phyloP scores from a whole-genome alignment of 2,888 invertebrate genomes.

The Pasiphila rectangulata region DNA sequence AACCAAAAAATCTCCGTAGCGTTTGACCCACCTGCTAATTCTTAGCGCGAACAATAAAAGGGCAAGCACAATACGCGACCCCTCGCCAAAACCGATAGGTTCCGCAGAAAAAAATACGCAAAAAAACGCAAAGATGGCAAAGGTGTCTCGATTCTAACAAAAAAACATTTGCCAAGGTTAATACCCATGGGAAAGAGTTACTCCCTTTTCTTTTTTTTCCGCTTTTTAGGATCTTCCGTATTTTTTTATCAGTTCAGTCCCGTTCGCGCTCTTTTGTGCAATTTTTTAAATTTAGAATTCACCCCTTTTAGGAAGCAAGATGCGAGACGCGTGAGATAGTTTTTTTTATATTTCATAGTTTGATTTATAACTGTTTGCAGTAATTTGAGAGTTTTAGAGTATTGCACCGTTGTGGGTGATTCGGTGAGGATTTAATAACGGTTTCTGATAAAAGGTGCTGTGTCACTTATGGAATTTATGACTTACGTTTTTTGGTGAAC shows the following conservation, averaged over 20 bases:
- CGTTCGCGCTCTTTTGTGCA: conserved; percentile 52
- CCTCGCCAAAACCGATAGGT: conserved; percentile 51
- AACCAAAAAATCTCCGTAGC: conserved; percentile 30
- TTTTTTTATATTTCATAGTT: conserved; percentile 53
- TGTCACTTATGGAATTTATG: conserved; percentile 36
- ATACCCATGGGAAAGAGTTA: conserved; percentile 81
- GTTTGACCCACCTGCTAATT: conserved; percentile 76
- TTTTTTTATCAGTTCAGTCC: conserved; percentile 72
- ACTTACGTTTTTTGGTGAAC: conserved; percentile 9
- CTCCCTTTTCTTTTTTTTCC: conserved; percentile 56
- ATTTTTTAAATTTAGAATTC: conserved; percentile 53
- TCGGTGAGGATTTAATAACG: conserved; percentile 62
- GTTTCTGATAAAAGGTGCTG: conserved; percentile 48
- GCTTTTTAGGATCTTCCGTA: conserved; percentile 57
- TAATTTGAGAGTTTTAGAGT: conserved; percentile 78
- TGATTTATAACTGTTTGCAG: conserved; percentile 79
- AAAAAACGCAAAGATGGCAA: conserved; percentile 77
- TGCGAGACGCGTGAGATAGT: conserved; percentile 73
- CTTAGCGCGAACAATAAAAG: conserved; percentile 56
- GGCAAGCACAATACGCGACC: conserved; percentile 61
- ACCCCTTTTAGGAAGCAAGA: conserved; percentile 75
- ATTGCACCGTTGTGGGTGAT: conserved; percentile 58
- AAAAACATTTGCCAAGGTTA: conserved; percentile 73
- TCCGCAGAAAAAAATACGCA: conserved; percentile 53
- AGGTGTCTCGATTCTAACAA: conserved; percentile 76